These are phyloP conservation scores for Todiramphus chloris DNA, from an alignment of 2,113 vertebrate species.

Conservation along the genomic window DNA sequence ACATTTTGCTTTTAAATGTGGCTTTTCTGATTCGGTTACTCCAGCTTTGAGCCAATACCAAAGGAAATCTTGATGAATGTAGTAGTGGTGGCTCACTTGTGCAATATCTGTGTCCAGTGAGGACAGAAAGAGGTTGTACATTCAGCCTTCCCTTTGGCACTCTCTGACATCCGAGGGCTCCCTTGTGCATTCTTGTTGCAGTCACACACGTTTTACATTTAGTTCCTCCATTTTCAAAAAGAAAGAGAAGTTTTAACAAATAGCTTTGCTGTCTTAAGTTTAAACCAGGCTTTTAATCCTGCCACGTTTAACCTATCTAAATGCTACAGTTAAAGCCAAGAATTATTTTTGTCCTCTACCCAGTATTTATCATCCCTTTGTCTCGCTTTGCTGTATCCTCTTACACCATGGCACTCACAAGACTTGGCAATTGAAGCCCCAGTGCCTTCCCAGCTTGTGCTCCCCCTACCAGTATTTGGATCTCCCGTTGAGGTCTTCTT, in stretches of 20 bases:
- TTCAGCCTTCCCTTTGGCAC: background rate
- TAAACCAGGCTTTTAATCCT: background rate
- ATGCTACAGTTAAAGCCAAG: background rate
- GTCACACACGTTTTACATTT: background rate
- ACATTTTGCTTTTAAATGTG: background rate
- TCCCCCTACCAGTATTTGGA: slow-evolving; percentile 7
- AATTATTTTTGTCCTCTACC: background rate
- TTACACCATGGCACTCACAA: background rate
- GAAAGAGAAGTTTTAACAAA: background rate
- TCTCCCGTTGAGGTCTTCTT: background rate
- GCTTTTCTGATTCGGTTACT: background rate
- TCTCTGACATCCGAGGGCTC: background rate
- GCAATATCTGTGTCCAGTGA: background rate
- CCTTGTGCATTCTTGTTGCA: background rate
- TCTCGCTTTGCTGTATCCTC: background rate
- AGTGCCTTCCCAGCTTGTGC: background rate
- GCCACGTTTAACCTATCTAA: background rate
- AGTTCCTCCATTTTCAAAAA: background rate
- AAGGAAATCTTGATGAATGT: background rate
- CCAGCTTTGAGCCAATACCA: background rate
- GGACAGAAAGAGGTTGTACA: background rate
- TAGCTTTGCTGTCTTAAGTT: background rate
- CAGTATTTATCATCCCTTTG: background rate
- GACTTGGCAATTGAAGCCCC: background rate
- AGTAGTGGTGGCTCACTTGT: background rate